Conservation (phyloP, 1,140 invertebrate genomes). For the Drosophila carrolli region DNA sequence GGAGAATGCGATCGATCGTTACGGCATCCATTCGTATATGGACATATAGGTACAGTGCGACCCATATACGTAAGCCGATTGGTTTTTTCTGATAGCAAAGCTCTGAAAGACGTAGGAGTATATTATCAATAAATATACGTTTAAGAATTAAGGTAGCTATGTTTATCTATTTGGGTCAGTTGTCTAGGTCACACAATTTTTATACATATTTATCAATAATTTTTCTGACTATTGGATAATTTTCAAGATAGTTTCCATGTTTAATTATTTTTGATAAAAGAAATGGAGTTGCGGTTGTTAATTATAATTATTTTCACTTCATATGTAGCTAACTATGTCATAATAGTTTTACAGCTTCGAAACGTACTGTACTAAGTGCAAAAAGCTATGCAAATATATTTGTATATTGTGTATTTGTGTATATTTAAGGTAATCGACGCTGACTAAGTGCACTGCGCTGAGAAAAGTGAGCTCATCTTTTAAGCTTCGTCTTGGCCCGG, state of each 20-base stretch:
- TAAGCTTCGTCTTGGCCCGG: slow-evolving; percentile 4
- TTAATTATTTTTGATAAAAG: too few species aligned
- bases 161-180: too few species aligned
- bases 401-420: slow-evolving; percentile 3
- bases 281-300: too few species aligned
- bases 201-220: too few species aligned
- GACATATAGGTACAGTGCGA: slow-evolving; percentile 1
- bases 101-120: neutral
- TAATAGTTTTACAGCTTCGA: neutral
- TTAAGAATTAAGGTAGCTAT: neutral
- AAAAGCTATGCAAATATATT: slow-evolving; percentile 23
- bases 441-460: slow-evolving; percentile 50
- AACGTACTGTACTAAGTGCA: slow-evolving; percentile 18
- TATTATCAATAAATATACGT: neutral
- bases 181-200: neutral
- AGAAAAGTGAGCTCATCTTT: slow-evolving; percentile 50
- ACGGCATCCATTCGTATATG: neutral
- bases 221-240: too few species aligned
- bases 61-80: neutral
- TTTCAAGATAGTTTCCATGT: too few species aligned
- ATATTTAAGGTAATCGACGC: slow-evolving; percentile 25
- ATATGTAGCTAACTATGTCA: too few species aligned
- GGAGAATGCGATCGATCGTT: slow-evolving; percentile 35
- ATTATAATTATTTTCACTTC: too few species aligned
- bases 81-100: neutral